Base-by-base conservation (phyloP, 64 coral and sea anemone genomes). In the Platygyra sinensis region DNA sequence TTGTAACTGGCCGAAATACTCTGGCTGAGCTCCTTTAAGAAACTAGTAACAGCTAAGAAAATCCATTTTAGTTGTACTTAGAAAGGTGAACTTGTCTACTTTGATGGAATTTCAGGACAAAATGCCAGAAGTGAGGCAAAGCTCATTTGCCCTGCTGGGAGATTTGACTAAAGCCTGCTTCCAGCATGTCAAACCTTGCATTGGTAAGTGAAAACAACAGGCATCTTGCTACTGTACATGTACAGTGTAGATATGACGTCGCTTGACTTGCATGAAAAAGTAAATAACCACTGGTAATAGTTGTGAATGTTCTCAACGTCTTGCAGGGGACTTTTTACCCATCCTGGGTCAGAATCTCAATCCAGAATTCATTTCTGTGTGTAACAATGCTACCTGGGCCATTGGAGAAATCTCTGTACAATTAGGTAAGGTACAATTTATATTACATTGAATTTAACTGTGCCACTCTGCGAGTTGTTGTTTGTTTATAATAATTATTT, bases 341-440 rank as follows among this genome's bases (percentile, higher is more conserved):
- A 95, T 98, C 11, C 83, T 98, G 29, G 96, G 96, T 67, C 90
- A 95, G 93, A 98, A 98, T 72, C 90, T 98, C 28, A 98, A 95
- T 73, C 96, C 96, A 25, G 96, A 98, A 72, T 98, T 98, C 67
- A 98, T 98, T 28, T 98, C 96, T 52, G 96, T 98, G 16, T 98
- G 96, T 18, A 98, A 98, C 80, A 98, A 98, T 93, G 96, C 96
- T 33, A 98, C 96, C 5, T 98, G 96, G 96, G 96, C 96, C 3
- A 95, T 95, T 88, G 96, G 96, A 18, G 96, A 98, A 65, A 90
- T 98, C 25, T 95, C 96, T 30, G 90, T 95, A 22, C 94, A 95
- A 69, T 74, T 95, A 22, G 91, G 93, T 95, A 89, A 67, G 91
- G 8, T 51, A 30, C 38, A 52, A 39, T 20, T 15, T 9, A 0